A percentile compares a stretch with the other conserved stretches of the same genome.
phyloP scores from a whole-genome alignment of 2,797 vertebrate genomes.

The Salarias fasciatus region DNA sequence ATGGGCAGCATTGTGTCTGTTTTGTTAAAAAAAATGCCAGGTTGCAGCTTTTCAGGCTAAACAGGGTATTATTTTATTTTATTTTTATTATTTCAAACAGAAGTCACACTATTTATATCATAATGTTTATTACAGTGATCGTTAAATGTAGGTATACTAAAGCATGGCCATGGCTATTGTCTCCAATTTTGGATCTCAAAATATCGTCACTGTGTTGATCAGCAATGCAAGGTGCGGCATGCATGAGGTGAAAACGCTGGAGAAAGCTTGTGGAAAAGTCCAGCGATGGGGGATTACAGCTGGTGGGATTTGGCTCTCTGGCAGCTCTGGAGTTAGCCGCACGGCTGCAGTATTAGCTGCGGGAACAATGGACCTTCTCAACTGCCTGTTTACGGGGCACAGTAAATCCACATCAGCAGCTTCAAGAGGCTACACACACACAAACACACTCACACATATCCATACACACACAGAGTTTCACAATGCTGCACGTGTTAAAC shows the following conservation, averaged over 20 bases:
- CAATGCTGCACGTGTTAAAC: too few relatives aligned
- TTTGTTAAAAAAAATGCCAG: too few relatives aligned
- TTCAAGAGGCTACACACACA: slow-evolving; percentile 6
- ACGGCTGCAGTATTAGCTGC: slow-evolving; percentile 63
- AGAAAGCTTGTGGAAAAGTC: slow-evolving; percentile 24
- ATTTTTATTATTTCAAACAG: too few relatives aligned
- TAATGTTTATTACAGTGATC: too few relatives aligned
- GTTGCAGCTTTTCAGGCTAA: too few relatives aligned
- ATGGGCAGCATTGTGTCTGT: too few relatives aligned
- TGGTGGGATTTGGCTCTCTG: slow-evolving; percentile 66
- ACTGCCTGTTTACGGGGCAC: slow-evolving; percentile 68
- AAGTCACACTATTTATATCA: too few relatives aligned
- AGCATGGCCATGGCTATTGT: too few relatives aligned
- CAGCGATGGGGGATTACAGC: slow-evolving; percentile 42
- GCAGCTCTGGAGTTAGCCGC: slow-evolving; percentile 44
- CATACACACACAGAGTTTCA: slow-evolving; percentile 16
- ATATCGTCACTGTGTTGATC: not conserved
- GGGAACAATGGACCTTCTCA: slow-evolving; percentile 77
- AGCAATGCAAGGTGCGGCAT: slow-evolving; percentile 12
- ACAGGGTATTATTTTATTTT: too few relatives aligned
- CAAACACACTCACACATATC: slow-evolving; percentile 1
- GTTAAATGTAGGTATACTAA: too few relatives aligned
- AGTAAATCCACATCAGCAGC: slow-evolving; percentile 74
- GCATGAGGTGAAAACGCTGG: slow-evolving; percentile 2
- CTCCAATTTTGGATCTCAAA: too few relatives aligned